Conservation (phyloP, 2,113 vertebrate genomes). For the Urocitellus parryii region DNA sequence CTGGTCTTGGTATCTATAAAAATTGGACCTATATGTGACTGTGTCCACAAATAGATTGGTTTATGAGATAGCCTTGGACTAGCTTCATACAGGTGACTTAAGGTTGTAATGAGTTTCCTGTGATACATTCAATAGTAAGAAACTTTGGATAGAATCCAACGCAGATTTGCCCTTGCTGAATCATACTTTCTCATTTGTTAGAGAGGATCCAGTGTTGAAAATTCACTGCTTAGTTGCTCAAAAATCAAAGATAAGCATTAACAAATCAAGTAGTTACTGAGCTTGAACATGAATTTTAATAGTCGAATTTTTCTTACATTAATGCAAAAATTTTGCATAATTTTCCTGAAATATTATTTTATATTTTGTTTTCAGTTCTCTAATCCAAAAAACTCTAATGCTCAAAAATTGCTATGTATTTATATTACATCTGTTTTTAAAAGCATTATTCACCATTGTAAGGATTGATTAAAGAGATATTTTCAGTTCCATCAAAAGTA, state of each 20-base stretch:
- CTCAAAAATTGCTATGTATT: neutral
- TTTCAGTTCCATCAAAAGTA: neutral
- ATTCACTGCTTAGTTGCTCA: neutral
- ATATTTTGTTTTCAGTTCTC: conserved; percentile 20
- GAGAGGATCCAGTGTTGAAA: neutral
- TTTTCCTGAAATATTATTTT: neutral
- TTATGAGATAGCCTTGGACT: neutral
- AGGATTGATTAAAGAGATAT: neutral
- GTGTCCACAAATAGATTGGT: neutral
- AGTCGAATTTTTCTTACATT: neutral
- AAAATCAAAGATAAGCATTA: neutral
- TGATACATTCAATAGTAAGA: conserved; percentile 27
- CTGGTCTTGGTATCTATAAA: conserved; percentile 3
- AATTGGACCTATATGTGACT: neutral
- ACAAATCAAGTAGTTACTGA: neutral
- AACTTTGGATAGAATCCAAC: neutral
- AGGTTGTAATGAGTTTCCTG: neutral
- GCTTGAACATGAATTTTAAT: neutral
- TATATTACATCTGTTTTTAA: neutral
- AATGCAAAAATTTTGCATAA: neutral
- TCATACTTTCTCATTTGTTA: conserved; percentile 26
- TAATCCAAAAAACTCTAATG: neutral
- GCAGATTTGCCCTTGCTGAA: conserved; percentile 28
- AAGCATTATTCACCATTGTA: neutral
- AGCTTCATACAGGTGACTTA: conserved; percentile 19